Percentiles rank a stretch among this genome's conserved stretches.
Evolutionary conservation across 2,888 invertebrate species (phyloP).

Genomic region (Steromphala cineraria): DNA sequence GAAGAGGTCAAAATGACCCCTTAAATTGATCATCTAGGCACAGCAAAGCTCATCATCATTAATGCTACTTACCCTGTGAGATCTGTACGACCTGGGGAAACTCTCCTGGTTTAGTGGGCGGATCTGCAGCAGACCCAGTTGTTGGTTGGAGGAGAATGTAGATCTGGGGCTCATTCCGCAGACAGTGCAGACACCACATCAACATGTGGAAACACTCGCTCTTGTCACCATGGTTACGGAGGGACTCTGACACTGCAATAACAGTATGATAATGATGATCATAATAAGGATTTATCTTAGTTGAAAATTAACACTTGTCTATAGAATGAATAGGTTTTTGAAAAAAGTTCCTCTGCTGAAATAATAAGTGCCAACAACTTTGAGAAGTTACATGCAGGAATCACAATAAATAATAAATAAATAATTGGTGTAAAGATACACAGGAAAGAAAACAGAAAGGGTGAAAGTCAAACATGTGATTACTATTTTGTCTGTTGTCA

Average conservation of each 20-base stretch:
- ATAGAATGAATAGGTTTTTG: neutral
- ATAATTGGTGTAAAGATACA: no score
- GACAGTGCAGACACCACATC: slow-evolving; percentile 37
- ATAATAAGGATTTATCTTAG: neutral
- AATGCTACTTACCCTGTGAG: slow-evolving; percentile 12
- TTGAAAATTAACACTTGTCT: neutral
- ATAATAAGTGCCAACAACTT: no score
- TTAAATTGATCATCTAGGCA: no score
- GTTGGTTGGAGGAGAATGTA: slow-evolving; percentile 33
- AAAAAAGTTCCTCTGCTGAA: no score
- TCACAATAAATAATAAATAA: no score
- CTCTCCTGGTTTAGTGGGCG: slow-evolving; percentile 29
- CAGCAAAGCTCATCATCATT: no score
- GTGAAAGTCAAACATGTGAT: no score
- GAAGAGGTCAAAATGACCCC: no score
- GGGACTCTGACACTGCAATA: slow-evolving; percentile 47
- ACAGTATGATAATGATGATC: neutral
- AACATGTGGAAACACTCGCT: slow-evolving; percentile 51
- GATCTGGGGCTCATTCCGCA: slow-evolving; percentile 37
- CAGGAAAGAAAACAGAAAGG: no score
- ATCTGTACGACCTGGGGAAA: slow-evolving; percentile 16
- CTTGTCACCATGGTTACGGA: slow-evolving; percentile 41
- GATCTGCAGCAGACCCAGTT: slow-evolving; percentile 25
- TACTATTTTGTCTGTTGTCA: no score
- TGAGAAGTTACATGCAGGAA: no score